These are phyloP conservation scores for Crocallis elinguaria DNA, from an alignment of 2,888 invertebrate genomes.

Conservation along the genomic window DNA sequence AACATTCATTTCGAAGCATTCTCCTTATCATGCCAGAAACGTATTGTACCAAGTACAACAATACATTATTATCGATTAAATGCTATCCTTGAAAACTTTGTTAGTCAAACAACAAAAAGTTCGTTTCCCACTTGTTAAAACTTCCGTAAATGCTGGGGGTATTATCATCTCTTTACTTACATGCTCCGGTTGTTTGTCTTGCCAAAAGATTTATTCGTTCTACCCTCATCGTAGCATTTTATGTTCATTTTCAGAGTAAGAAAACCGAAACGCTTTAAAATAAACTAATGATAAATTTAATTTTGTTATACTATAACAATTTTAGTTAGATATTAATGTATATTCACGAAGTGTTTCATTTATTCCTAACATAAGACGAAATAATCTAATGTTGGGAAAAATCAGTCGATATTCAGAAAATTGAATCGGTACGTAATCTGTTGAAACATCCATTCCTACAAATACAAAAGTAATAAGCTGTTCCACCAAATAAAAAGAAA, in stretches of 20 bases:
- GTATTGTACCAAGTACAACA: slow-evolving; percentile 22
- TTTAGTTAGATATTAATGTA: no score
- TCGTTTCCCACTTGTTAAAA: slow-evolving; percentile 42
- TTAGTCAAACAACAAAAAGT: slow-evolving; percentile 41
- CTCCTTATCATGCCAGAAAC: slow-evolving; percentile 7
- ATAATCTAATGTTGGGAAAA: no score
- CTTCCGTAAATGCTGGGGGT: slow-evolving; percentile 41
- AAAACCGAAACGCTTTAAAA: slow-evolving; percentile 31
- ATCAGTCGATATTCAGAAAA: no score
- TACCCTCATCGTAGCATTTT: slow-evolving; percentile 37
- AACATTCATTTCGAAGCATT: neutral
- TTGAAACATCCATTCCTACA: neutral
- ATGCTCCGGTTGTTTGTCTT: slow-evolving; percentile 43
- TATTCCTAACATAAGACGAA: no score
- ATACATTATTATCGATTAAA: slow-evolving; percentile 38
- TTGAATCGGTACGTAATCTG: no score
- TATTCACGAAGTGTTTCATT: no score
- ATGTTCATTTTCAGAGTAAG: slow-evolving; percentile 27
- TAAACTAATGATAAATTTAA: neutral
- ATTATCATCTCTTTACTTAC: slow-evolving; percentile 44
- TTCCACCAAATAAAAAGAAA: neutral
- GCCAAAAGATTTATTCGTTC: slow-evolving; percentile 36
- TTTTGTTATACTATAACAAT: slow-evolving; percentile 1
- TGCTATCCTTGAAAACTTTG: slow-evolving; percentile 40
- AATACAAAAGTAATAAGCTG: neutral